Base-by-base conservation (phyloP, 2,888 invertebrate species). In the Sclerodermus sp. region DNA sequence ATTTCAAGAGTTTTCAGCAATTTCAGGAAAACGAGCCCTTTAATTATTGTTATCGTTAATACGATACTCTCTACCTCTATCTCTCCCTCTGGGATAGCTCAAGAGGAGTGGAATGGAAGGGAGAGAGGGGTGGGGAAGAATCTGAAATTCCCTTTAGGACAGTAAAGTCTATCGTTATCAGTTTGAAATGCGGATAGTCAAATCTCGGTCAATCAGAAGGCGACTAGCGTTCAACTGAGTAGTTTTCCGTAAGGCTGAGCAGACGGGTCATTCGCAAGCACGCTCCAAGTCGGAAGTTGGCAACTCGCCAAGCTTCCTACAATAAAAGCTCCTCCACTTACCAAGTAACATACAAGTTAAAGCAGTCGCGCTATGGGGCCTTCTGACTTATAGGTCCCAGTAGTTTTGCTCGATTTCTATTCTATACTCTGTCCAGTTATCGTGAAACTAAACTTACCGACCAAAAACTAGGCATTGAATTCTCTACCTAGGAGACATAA, bases 251-350 rank as follows among this genome's bases (percentile, higher is more conserved):
- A 62, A 58, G 60, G 57, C 60, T 50, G 58, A 55, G 45, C 56
- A 57, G 55, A 57, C 55, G 56, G 56, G 51, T 57, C 23, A 55
- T 57, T 48, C 51, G 46, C 49, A 56, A 56, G 55, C 52, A 51
- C 50, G 52, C 45, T 53, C 56, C 45, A 56, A 55, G 53, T 51
- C 53, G 31, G 34, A 31, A 43, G 42, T 58, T 72, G 70, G 70
- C 68, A 44, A 41, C 39, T 46, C 54, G 69, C 68, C 69, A 74
- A 59, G 47, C 55, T 60, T 53, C 58, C 56, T 23, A 23, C 23
- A 23, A 57, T 60, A 64, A 63, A 67, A 71, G 71, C 71, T 68
- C 68, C 70, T 69, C 70, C 72, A 73, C 72, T 75, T 75, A 73
- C 68, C 67, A 63, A 62, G 68, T 66, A 68, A 68, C 63, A 64